Evolutionary conservation across 2,888 invertebrate genomes (phyloP), one percentile per base, ranked within the genome.

Genomic region (Cheilosia urbana): DNA sequence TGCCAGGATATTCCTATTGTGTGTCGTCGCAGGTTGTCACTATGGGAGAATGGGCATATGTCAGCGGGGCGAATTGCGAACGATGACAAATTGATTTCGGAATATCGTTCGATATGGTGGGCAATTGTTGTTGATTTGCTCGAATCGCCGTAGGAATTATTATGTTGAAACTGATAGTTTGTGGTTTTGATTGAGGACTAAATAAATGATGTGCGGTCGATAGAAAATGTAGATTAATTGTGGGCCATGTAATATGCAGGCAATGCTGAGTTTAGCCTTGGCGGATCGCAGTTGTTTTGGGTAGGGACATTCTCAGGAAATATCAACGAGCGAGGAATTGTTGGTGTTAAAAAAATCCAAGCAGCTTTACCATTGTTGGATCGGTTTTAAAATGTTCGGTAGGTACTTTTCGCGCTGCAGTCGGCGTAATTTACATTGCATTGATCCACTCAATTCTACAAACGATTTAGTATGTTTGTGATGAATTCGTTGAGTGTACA

Each of bases 51-150:
- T 66, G 71, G 71, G 65, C 68, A 71, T 66, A 55, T 78, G 82
- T 72, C 77, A 72, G 42, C 60, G 68, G 66, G 58, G 84, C 11
- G 45, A 60, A 73, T 60, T 80, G 58, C 42, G 66, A 42, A 80
- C 40, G 72, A 85, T 85, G 85, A 85, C 85, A 85, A 81, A 85
- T 85, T 85, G 81, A 85, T 85, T 85, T 76, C 51, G 57, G 76
- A 58, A 80, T 69, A 72, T 81, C 53, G 77, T 62, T 57, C 65
- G 72, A 72, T 24, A 24, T 81, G 81, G 81, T 34, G 62, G 76
- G 81, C 57, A 49, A 77, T 81, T 81, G 68, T 72, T 81, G 68
- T 76, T 76, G 81, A 80, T 81, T 85, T 58, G 81, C 68, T 68
- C 72, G 72, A 85, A 85, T 81, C 81, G 81, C 49, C 81, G 53